These are phyloP conservation scores for Drosophila formosana DNA, from an alignment of 2,888 invertebrate genomes.

Conservation along the genomic window DNA sequence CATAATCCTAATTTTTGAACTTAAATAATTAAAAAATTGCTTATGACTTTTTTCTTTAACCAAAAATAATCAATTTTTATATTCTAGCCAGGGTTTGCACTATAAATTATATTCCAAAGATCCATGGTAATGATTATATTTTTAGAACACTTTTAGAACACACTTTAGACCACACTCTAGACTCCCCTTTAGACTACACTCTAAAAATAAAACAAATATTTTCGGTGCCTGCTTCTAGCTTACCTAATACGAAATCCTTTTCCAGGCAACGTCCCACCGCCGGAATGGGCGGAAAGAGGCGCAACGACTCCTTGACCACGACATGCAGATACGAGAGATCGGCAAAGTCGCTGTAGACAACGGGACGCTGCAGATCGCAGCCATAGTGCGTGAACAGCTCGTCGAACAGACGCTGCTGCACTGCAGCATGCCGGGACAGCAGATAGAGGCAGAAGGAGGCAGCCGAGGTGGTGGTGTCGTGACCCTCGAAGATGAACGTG, in stretches of 20 bases:
- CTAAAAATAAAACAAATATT: too few species aligned
- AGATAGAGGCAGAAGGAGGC: constrained; percentile 81
- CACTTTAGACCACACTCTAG: too few species aligned
- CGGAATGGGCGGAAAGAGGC: constrained; percentile 89
- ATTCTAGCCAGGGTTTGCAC: too few species aligned
- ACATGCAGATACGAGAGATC: constrained; percentile 86
- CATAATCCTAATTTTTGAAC: too few species aligned
- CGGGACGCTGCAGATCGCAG: constrained; percentile 50
- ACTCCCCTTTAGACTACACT: too few species aligned
- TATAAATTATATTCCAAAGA: too few species aligned
- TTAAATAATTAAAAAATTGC: too few species aligned
- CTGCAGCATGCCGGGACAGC: constrained; percentile 76
- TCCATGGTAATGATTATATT: too few species aligned
- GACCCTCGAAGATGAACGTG: constrained; percentile 90
- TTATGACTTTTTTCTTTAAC: too few species aligned
- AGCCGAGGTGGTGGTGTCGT: constrained; percentile 84
- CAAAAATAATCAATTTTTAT: too few species aligned
- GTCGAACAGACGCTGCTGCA: constrained; percentile 78
- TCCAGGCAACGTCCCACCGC: constrained; percentile 87
- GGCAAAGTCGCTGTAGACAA: constrained; percentile 71
- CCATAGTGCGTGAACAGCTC: constrained; percentile 79
- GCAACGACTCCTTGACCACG: constrained; percentile 88
- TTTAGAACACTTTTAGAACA: too few species aligned
- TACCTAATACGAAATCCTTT: constrained; percentile 87
- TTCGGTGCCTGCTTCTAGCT: background rate